These are phyloP conservation scores for Molanna angustata DNA, from an alignment of 2,888 invertebrate genomes.

Conservation along the genomic window DNA sequence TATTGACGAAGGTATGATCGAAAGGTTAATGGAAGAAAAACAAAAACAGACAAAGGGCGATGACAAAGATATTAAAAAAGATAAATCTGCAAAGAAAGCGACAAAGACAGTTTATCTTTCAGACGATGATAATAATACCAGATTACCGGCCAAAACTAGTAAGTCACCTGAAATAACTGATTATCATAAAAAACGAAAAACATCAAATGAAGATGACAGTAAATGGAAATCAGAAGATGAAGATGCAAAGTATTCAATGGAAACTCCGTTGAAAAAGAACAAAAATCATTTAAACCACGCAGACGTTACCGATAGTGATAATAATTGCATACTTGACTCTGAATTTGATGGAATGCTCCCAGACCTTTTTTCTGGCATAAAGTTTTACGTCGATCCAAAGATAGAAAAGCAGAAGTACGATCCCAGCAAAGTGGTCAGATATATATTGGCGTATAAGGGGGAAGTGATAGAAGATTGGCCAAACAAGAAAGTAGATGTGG, in stretches of 20 bases:
- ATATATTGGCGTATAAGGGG: slow-evolving; percentile 64
- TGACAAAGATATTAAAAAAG: neutral
- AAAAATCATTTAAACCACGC: neutral
- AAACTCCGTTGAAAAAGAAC: neutral
- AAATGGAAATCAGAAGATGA: neutral
- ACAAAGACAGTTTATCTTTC: neutral
- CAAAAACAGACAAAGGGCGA: neutral
- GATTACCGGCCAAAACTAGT: too few species aligned
- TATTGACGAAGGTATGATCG: slow-evolving; percentile 17
- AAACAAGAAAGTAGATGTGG: slow-evolving; percentile 36
- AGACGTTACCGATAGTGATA: neutral
- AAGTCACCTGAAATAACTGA: too few species aligned
- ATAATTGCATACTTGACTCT: neutral
- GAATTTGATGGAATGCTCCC: slow-evolving; percentile 39
- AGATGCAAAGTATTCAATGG: neutral
- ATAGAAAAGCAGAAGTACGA: slow-evolving; percentile 40
- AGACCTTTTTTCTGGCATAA: slow-evolving; percentile 48
- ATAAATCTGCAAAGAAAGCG: neutral
- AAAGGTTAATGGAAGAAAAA: neutral
- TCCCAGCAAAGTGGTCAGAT: slow-evolving; percentile 43
- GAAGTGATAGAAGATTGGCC: slow-evolving; percentile 41
- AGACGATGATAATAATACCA: slow-evolving; percentile 5
- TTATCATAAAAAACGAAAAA: too few species aligned
- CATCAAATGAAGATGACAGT: neutral
- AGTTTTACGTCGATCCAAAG: slow-evolving; percentile 45